Evolutionary conservation across 2,888 invertebrate genomes (phyloP).

Genomic region (Papilio elwesi): DNA sequence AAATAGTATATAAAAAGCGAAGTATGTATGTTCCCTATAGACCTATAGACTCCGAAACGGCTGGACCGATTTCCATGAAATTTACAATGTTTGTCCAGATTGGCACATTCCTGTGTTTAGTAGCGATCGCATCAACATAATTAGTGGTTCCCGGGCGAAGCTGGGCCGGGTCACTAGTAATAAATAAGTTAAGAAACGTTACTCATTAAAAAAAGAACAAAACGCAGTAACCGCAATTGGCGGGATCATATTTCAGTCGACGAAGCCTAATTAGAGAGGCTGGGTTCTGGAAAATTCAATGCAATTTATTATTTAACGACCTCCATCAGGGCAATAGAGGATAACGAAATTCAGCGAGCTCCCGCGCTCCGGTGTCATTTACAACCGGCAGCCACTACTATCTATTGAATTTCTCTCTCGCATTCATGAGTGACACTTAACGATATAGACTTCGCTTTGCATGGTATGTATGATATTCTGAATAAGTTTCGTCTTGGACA

Average conservation of each 20-base stretch:
- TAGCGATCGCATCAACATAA: too few relatives aligned
- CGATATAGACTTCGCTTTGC: constrained; percentile 10
- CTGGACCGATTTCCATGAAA: too few relatives aligned
- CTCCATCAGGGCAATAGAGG: constrained; percentile 64
- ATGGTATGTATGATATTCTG: constrained; percentile 3
- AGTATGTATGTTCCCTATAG: too few relatives aligned
- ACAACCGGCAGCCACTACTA: constrained; percentile 41
- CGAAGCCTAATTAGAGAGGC: constrained; percentile 45
- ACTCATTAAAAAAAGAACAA: background rate
- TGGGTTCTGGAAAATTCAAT: constrained; percentile 49
- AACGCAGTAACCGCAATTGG: constrained; percentile 17
- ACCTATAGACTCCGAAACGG: too few relatives aligned
- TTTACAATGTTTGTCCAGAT: too few relatives aligned
- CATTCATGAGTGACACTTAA: constrained; percentile 6
- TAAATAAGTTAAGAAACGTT: too few relatives aligned
- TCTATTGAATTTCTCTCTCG: constrained; percentile 26
- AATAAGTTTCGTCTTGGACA: constrained; percentile 7
- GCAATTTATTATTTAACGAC: constrained; percentile 56
- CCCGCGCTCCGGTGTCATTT: constrained; percentile 45
- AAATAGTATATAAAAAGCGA: too few relatives aligned
- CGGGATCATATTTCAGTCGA: constrained; percentile 29
- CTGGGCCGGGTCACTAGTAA: too few relatives aligned
- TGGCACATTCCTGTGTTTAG: too few relatives aligned
- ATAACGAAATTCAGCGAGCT: constrained; percentile 58
- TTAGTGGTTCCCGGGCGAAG: too few relatives aligned